Evolutionary conservation across 1,140 invertebrate species (phyloP).

Genomic region (Sesamia nonagrioides): DNA sequence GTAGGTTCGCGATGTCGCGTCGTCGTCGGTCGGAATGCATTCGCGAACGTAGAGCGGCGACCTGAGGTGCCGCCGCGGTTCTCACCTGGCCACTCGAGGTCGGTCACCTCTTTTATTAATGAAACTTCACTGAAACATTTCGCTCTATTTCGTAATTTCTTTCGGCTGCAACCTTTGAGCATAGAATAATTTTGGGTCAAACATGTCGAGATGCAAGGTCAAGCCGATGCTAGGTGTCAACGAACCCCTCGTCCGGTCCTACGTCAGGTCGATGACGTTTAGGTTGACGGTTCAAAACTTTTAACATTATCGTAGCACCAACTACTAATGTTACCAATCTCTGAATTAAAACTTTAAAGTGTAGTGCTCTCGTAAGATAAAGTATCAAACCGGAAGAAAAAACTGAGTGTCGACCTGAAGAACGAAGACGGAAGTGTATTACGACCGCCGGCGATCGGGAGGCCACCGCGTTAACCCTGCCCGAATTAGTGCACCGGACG

Average conservation of each 20-base stretch:
- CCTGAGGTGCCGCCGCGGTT: slow-evolving; percentile 83
- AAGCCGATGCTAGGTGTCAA: slow-evolving; percentile 82
- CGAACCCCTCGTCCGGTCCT: slow-evolving; percentile 81
- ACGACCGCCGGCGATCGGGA: slow-evolving; percentile 72
- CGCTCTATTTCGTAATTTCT: slow-evolving; percentile 54
- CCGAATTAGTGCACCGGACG: slow-evolving; percentile 86
- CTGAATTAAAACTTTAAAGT: slow-evolving; percentile 47
- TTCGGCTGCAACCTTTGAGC: slow-evolving; percentile 45
- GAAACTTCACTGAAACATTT: slow-evolving; percentile 54
- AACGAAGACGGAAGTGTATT: slow-evolving; percentile 81
- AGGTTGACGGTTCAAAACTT: slow-evolving; percentile 69
- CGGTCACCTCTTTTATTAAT: slow-evolving; percentile 73
- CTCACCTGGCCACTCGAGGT: slow-evolving; percentile 74
- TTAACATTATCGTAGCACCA: slow-evolving; percentile 9
- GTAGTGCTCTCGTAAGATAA: slow-evolving; percentile 59
- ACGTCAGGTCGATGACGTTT: slow-evolving; percentile 84
- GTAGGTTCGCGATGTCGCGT: slow-evolving; percentile 86
- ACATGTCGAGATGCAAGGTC: slow-evolving; percentile 81
- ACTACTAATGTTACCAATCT: slow-evolving; percentile 3
- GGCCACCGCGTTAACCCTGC: slow-evolving; percentile 86
- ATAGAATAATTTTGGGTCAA: slow-evolving; percentile 76
- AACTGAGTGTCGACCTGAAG: slow-evolving; percentile 76
- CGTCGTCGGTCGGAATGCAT: slow-evolving; percentile 86
- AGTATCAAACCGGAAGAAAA: slow-evolving; percentile 52
- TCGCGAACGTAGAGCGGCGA: slow-evolving; percentile 85